These are phyloP conservation scores for Propithecus deckenii DNA, from an alignment of 2,797 vertebrate species.

Conservation along the genomic window DNA sequence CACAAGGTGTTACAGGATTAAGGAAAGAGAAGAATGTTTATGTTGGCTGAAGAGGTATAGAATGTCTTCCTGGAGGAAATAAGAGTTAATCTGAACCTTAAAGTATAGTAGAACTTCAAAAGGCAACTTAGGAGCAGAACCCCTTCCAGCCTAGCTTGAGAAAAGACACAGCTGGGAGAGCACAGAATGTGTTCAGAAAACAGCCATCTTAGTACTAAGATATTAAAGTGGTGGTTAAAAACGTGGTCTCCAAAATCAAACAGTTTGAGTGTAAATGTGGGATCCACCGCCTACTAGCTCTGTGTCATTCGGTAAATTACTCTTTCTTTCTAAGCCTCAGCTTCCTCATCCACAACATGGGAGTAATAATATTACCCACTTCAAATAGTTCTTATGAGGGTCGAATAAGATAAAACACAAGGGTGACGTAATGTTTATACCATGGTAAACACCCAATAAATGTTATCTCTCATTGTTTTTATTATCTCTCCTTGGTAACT, in stretches of 20 bases:
- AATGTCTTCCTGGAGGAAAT: not conserved
- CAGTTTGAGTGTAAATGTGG: not conserved
- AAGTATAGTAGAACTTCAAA: constrained; percentile 16
- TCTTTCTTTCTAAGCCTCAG: not conserved
- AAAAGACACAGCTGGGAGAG: not conserved
- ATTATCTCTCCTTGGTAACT: not conserved
- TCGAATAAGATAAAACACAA: not conserved
- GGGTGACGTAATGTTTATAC: not conserved
- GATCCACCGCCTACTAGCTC: not conserved
- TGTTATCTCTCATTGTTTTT: not conserved
- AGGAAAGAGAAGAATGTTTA: not conserved
- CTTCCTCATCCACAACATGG: constrained; percentile 4
- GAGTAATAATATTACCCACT: not conserved
- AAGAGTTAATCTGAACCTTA: constrained; percentile 5
- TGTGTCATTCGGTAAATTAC: not conserved
- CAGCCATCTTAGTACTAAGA: not conserved
- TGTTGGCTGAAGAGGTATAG: not conserved
- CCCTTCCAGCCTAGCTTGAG: not conserved
- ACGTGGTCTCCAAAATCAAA: not conserved
- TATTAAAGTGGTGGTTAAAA: not conserved
- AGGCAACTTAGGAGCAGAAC: not conserved
- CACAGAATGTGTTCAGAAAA: not conserved
- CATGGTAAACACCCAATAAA: not conserved
- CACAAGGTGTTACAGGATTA: not conserved
- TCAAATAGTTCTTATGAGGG: not conserved